Percentiles rank a stretch among this genome's conserved stretches.
phyloP scores from a whole-genome alignment of 2,888 invertebrate species.

The Melanostoma scalare region DNA sequence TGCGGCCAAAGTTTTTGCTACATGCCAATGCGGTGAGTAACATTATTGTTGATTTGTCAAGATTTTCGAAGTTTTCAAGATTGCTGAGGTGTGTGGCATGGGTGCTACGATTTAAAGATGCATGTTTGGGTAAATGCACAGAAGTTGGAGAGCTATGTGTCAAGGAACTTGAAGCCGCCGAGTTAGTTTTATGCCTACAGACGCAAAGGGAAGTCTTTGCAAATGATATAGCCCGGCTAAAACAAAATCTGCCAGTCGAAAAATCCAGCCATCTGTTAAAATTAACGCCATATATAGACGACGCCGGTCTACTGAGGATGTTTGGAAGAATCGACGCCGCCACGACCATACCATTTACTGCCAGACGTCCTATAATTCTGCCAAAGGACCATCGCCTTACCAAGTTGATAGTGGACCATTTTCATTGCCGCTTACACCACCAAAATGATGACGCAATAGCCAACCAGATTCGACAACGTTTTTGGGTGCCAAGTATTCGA shows the following conservation, averaged over 20 bases:
- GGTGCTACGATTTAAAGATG: conserved; percentile 38
- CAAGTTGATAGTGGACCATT: conserved; percentile 21
- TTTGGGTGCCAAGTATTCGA: conserved; percentile 2
- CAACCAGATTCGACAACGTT: conserved; percentile 15
- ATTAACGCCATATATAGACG: conserved; percentile 2
- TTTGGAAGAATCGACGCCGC: background rate
- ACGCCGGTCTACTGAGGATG: background rate
- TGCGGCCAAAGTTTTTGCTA: conserved; percentile 18
- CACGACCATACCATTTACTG: background rate
- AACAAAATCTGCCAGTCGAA: background rate
- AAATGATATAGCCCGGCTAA: background rate
- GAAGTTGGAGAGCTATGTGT: conserved; percentile 18
- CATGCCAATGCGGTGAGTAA: conserved; percentile 26
- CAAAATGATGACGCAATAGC: conserved; percentile 21
- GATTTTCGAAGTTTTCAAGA: conserved; percentile 13
- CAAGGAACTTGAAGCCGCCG: conserved; percentile 7
- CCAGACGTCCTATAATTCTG: background rate
- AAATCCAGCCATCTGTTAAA: background rate
- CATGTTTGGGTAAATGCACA: background rate
- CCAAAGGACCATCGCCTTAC: background rate
- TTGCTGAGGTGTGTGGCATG: conserved; percentile 32
- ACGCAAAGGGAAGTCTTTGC: background rate
- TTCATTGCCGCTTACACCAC: conserved; percentile 30
- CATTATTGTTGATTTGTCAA: conserved; percentile 18
- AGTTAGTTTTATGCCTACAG: conserved; percentile 18